Evolutionary conservation across 2,888 invertebrate species (phyloP), one percentile per base, ranked within the genome.

Genomic region (Sarcophaga subvicina): DNA sequence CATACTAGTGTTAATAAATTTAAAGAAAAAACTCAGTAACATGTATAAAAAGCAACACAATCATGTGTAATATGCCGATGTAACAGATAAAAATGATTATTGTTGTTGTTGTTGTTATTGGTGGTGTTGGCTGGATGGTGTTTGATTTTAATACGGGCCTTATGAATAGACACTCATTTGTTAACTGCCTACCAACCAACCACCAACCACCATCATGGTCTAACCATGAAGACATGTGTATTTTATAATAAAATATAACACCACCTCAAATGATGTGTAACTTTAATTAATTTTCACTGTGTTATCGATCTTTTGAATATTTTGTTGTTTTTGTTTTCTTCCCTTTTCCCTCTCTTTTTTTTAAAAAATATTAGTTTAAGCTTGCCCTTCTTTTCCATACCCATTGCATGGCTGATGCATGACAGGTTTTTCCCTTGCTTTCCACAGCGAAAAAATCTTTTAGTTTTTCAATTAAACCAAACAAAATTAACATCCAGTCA

Each of bases 241-340:
- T 59, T 71, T 76, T 77, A 47, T 76, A 76, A 70, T 64, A 76
- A 82, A 83, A 83, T 78, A 59, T 83, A 62, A 77, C 22, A 77
- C 66, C 72, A 78, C 62, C 72, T 73, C 69, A 54, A 63, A 72
- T 76, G 45, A 64, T 77, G 76, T 86, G 86, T 82, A 66, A 83
- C 70, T 86, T 83, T 86, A 86, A 83, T 86, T 86, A 83, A 83
- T 77, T 80, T 86, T 76, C 47, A 64, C 49, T 77, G 71, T 71
- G 71, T 71, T 60, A 71, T 8, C 47, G 60, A 69, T 67, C 60
- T 20, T 73, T n/a, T 20, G 47, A 47, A n/a, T 20, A 2, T n/a
- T 10, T 47, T 27, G 8, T 37, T 60, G 17, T 54, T 64, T 8
- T 63, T 71, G 1, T n/a, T 62, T 62, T 62, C 45, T 45, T 14